Conservation (phyloP, 2,797 vertebrate species). For the Crypturellus tataupa region DNA sequence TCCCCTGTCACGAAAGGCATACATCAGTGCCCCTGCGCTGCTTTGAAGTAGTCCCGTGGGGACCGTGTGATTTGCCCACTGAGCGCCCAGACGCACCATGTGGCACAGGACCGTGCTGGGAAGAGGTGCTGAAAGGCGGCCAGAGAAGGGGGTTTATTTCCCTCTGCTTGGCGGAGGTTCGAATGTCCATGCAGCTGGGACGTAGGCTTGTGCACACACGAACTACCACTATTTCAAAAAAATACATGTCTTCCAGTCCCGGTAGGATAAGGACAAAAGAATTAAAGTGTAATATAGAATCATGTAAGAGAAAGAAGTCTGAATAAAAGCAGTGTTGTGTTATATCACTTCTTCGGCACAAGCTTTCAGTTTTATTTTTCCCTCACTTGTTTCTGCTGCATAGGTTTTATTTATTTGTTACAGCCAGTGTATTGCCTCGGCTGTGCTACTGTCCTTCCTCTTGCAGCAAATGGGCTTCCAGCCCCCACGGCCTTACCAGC, state of each 20-base stretch:
- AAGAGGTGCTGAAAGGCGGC: background rate
- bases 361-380: background rate
- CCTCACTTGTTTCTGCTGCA: background rate
- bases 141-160: background rate
- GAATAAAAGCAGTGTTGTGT: background rate
- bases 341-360: background rate
- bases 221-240: background rate
- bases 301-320: background rate
- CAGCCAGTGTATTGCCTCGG: background rate
- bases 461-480: background rate
- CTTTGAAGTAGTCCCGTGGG: background rate
- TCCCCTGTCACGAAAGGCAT: rapidly evolving
- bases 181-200: background rate
- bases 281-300: background rate
- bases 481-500: background rate
- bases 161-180: background rate
- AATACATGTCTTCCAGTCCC: background rate
- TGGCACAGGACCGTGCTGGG: rapidly evolving
- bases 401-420: background rate
- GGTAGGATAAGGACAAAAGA: background rate
- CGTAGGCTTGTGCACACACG: too few relatives aligned
- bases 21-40: background rate
- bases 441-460: background rate
- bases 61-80: background rate
- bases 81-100: background rate